These are phyloP conservation scores for Camponotus fellah DNA, from an alignment of 2,888 invertebrate species.

Conservation along the genomic window DNA sequence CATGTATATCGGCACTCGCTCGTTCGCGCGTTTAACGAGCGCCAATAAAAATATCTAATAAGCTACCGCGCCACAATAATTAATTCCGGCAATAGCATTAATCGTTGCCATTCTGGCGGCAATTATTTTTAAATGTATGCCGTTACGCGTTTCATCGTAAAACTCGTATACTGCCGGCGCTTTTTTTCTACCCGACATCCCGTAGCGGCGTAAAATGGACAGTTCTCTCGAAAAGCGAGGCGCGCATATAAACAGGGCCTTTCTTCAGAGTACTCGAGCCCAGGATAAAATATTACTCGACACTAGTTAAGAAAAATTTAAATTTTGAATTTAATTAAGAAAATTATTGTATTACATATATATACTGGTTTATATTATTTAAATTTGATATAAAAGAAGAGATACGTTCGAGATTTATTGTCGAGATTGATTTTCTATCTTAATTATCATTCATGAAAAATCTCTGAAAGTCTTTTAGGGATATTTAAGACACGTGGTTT, in stretches of 20 bases:
- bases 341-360: background rate
- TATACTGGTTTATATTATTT: background rate
- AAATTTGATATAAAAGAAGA: background rate
- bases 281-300: conserved; percentile 1
- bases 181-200: conserved; percentile 21
- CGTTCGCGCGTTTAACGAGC: conserved; percentile 63
- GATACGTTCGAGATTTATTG: background rate
- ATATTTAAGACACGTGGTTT: background rate
- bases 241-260: conserved; percentile 7
- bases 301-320: background rate
- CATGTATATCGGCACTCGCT: background rate
- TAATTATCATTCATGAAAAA: background rate
- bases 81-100: conserved; percentile 62
- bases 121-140: conserved; percentile 57
- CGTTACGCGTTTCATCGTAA: conserved; percentile 62
- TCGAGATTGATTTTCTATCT: background rate
- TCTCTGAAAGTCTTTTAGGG: background rate
- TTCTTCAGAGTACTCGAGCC: background rate
- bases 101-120: conserved; percentile 52
- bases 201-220: conserved; percentile 20
- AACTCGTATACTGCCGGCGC: conserved; percentile 35
- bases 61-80: conserved; percentile 65
- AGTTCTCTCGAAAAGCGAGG: conserved; percentile 16
- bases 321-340: background rate
- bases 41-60: conserved; percentile 66